Evolutionary conservation across 2,888 invertebrate genomes (phyloP).

Genomic region (Microplitis manilae): DNA sequence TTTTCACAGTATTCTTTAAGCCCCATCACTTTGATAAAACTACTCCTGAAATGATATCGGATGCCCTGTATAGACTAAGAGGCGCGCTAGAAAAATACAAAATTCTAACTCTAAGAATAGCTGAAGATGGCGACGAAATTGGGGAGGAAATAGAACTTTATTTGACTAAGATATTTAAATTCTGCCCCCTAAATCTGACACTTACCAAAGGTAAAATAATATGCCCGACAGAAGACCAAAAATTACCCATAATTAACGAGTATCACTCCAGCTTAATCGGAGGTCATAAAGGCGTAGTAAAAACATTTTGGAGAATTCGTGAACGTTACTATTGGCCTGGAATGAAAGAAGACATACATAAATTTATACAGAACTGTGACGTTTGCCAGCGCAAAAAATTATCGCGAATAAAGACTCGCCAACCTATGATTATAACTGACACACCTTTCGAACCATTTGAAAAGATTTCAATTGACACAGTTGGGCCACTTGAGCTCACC

Average conservation of each 20-base stretch:
- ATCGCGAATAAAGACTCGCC: slow-evolving; percentile 24
- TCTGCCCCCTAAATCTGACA: neutral
- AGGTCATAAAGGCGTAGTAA: slow-evolving; percentile 51
- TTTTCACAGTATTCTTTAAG: slow-evolving; percentile 16
- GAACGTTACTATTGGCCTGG: slow-evolving; percentile 47
- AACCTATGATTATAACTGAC: slow-evolving; percentile 48
- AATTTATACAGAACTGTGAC: slow-evolving; percentile 32
- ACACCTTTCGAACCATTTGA: slow-evolving; percentile 42
- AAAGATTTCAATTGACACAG: slow-evolving; percentile 42
- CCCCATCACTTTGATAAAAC: slow-evolving; percentile 11
- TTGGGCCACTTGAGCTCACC: too few relatives aligned
- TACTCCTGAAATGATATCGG: neutral
- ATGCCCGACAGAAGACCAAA: slow-evolving; percentile 2
- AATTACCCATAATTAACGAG: slow-evolving; percentile 44
- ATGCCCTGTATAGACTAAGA: neutral
- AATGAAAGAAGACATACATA: slow-evolving; percentile 41
- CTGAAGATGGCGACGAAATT: neutral
- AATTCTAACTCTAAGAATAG: neutral
- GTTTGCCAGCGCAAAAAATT: too few relatives aligned
- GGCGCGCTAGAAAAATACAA: neutral
- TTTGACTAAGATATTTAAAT: too few relatives aligned
- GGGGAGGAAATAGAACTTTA: neutral
- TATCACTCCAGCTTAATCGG: slow-evolving; percentile 43
- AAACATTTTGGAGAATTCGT: slow-evolving; percentile 45
- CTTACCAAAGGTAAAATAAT: slow-evolving; percentile 27